Evolutionary conservation across 2,113 vertebrate genomes (phyloP).

Genomic region (Lethenteron reissneri): DNA sequence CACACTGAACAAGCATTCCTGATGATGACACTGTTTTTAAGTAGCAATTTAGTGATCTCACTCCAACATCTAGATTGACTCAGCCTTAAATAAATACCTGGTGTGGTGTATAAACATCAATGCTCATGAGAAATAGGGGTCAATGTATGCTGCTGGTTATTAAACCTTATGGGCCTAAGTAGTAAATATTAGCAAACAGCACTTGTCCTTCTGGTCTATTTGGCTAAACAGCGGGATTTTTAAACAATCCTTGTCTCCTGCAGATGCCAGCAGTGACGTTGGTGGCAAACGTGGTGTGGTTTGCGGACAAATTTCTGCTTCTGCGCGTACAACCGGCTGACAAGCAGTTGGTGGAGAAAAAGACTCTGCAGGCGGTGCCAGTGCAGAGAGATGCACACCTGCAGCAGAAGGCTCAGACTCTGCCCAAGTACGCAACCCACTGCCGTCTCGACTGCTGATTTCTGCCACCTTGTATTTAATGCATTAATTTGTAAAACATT

Average conservation of each 20-base stretch:
- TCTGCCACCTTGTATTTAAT: too few relatives aligned
- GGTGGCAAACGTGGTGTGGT: slow-evolving; percentile 86
- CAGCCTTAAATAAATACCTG: too few relatives aligned
- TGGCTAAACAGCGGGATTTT: too few relatives aligned
- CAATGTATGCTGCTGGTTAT: too few relatives aligned
- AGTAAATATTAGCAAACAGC: fast-evolving
- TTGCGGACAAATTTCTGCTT: slow-evolving; percentile 64
- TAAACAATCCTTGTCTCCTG: background rate
- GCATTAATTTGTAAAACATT: too few relatives aligned
- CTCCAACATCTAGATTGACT: too few relatives aligned
- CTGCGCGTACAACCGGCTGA: slow-evolving; percentile 61
- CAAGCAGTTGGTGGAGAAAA: slow-evolving; percentile 63
- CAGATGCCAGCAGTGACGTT: slow-evolving; percentile 88
- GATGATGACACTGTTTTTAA: too few relatives aligned
- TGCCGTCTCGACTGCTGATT: too few relatives aligned
- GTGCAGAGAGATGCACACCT: slow-evolving; percentile 54
- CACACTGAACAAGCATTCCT: too few relatives aligned
- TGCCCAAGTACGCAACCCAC: slow-evolving; percentile 45
- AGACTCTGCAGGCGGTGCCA: slow-evolving; percentile 50
- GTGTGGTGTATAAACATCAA: too few relatives aligned
- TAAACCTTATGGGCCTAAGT: background rate
- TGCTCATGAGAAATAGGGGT: too few relatives aligned
- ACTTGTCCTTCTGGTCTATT: background rate
- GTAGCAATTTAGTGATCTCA: too few relatives aligned
- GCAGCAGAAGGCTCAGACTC: slow-evolving; percentile 60